Evolutionary conservation across 2,888 invertebrate species (phyloP), one percentile per base, ranked within the genome.

Genomic region (Anodontia alba): DNA sequence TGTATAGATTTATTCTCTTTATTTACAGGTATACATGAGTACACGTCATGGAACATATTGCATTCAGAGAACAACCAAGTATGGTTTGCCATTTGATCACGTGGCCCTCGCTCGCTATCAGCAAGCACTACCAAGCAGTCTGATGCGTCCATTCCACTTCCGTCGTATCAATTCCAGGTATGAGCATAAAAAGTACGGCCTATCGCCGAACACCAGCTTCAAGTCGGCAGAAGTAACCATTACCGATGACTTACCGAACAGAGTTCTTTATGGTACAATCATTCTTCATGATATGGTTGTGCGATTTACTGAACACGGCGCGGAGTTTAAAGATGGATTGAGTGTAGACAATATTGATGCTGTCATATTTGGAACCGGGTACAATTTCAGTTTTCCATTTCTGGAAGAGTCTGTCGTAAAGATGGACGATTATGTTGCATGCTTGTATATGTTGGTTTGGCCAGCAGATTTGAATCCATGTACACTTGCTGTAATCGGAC

Each of bases 41-140:
- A 95, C 94, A 0, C 88, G 95, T n/a, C 86, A 93, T 20, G 95
- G 95, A 23, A 87, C 94, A 2, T 95, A 94, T 93, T 89, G 95
- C 17, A 90, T 93, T 80, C 93, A 93, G 78, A 81, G 94, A 26
- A 91, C 93, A 8, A 84, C 71, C 2, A 85, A 86, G 26, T 66
- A 78, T 49, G 92, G 92, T 0, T 36, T 82, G 33, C 92, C 92
- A 0, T 80, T 83, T 31, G 92, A 92, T 75, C 80, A 91, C 62
- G 71, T 75, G 15, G 49, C 68, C 42, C 72, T 77, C 20, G 81
- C 77, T 10, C 54, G 89, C 17, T 81, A 78, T 66, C 31, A 42
- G n/a, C 83, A 84, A 66, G 66, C 67, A 8, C 42, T 86, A 10
- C 84, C 86, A 15, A 73, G 70, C 71, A 54, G 73, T 33, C 67